Percentiles rank a stretch among this genome's conserved stretches.
Evolutionary conservation across 2,888 invertebrate genomes (phyloP).

Genomic region (Zeuzera pyrina): DNA sequence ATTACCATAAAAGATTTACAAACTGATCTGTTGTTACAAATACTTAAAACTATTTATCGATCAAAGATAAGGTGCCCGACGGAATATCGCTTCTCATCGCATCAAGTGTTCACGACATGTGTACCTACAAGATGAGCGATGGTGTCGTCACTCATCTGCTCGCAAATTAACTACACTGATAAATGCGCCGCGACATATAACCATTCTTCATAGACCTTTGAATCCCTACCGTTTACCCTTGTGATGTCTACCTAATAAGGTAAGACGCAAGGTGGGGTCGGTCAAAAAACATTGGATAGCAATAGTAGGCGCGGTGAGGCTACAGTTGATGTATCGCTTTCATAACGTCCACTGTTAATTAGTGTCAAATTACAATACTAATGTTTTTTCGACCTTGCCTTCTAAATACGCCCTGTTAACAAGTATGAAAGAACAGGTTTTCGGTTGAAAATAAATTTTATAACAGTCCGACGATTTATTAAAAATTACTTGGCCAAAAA

Average conservation of each 20-base stretch:
- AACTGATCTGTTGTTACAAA: too few relatives aligned
- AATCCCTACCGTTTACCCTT: constrained; percentile 14
- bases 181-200: constrained; percentile 45
- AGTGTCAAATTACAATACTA: constrained; percentile 60
- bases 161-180: constrained; percentile 68
- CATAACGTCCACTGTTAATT: constrained; percentile 60
- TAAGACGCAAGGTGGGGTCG: constrained; percentile 18
- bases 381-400: constrained; percentile 36
- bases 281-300: constrained; percentile 27
- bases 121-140: constrained; percentile 58
- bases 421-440: too few relatives aligned
- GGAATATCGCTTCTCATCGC: too few relatives aligned
- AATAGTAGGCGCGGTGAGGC: constrained; percentile 44
- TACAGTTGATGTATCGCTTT: constrained; percentile 60
- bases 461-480: too few relatives aligned
- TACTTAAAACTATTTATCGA: too few relatives aligned
- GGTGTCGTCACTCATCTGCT: constrained; percentile 62
- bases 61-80: too few relatives aligned
- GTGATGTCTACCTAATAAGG: constrained; percentile 12
- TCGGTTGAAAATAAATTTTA: too few relatives aligned
- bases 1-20: too few relatives aligned
- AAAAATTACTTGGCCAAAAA: too few relatives aligned
- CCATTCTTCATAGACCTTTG: constrained; percentile 31
- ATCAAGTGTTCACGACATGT: constrained; percentile 44
- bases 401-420: neutral